Base-by-base conservation (phyloP, 2,888 invertebrate genomes). In the Acleris laterana region DNA sequence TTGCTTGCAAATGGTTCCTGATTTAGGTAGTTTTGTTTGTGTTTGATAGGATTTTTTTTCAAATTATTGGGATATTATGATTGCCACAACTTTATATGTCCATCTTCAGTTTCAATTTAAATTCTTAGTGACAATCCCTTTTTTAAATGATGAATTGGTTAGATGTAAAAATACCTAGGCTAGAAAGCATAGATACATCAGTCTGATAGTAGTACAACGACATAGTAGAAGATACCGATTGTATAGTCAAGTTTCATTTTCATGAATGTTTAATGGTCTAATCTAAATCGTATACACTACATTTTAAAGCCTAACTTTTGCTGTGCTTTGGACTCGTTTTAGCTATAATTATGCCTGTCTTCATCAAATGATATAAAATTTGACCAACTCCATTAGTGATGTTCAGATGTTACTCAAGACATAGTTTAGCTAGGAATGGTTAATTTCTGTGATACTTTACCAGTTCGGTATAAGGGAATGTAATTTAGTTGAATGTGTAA, bases 381-480 rank as follows among this genome's bases (percentile, higher is more conserved):
- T 84, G 88, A 89, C 88, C 89, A 88, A 89, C 83, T 82, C 78
- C 81, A 80, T 76, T 82, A 82, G 83, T 84, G 78, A 81, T 79
- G 75, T 83, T 84, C 72, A 73, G 71, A 80, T 83, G 81, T 83
- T 80, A 83, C 82, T 84, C 77, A 85, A 81, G 79, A 84, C 85
- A 80, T 89, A 89, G 87, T 88, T 89, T 90, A 91, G 91, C 88
- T 92, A 91, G 89, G 84, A 88, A 86, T 85, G 86, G 86, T 92
- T 92, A 87, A 90, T 90, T 93, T 92, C 92, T 93, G 92, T 92
- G 92, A 93, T 93, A 93, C 89, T 91, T 90, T 91, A 90, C 91
- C 91, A 81, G 77, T 87, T 85, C 82, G 90, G 89, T 91, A 92
- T 90, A 90, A 90, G 89, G 82, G 82, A 88, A 85, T 89, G 81